Percentiles rank a stretch among this genome's conserved stretches.
phyloP scores from a whole-genome alignment of 2,113 vertebrate genomes.

The Conger conger region DNA sequence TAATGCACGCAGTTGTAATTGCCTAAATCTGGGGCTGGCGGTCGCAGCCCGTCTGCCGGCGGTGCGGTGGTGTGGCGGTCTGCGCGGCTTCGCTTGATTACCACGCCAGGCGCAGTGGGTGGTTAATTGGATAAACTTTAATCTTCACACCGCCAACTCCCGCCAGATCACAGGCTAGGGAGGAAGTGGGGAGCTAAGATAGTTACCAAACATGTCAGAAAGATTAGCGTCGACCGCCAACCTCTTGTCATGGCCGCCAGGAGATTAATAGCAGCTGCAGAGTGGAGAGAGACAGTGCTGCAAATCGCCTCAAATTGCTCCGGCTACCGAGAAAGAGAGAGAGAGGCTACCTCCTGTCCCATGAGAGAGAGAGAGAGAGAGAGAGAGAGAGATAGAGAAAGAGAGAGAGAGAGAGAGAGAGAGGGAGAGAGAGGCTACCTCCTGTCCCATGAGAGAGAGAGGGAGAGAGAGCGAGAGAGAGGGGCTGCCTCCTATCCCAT shows the following conservation, averaged over 20 bases:
- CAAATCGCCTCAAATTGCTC: slow-evolving; percentile 45
- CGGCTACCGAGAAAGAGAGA: background rate
- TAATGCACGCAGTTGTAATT: slow-evolving; percentile 77
- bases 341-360: no score
- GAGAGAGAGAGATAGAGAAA: no score
- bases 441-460: no score
- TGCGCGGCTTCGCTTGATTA: slow-evolving; percentile 77
- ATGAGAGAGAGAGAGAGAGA: no score
- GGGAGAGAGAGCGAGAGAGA: background rate
- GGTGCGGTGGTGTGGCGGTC: slow-evolving; percentile 64
- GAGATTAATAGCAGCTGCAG: slow-evolving; percentile 27
- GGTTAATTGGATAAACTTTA: slow-evolving; percentile 92
- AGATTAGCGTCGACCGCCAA: slow-evolving; percentile 61
- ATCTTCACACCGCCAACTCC: slow-evolving; percentile 80
- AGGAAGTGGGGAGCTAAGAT: slow-evolving; percentile 71
- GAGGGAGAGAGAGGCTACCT: no score
- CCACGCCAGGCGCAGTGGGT: slow-evolving; percentile 67
- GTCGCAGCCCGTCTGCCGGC: slow-evolving; percentile 61
- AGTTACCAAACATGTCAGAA: slow-evolving; percentile 79
- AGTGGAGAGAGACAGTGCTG: background rate
- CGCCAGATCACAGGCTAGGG: slow-evolving; percentile 54
- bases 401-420: no score
- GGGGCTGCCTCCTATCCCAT: no score
- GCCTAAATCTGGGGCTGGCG: no score
- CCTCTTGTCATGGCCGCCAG: slow-evolving; percentile 48